Base-by-base conservation (phyloP, 35 echinoderm and acorn worm species). In the Holothuria glaberrima region DNA sequence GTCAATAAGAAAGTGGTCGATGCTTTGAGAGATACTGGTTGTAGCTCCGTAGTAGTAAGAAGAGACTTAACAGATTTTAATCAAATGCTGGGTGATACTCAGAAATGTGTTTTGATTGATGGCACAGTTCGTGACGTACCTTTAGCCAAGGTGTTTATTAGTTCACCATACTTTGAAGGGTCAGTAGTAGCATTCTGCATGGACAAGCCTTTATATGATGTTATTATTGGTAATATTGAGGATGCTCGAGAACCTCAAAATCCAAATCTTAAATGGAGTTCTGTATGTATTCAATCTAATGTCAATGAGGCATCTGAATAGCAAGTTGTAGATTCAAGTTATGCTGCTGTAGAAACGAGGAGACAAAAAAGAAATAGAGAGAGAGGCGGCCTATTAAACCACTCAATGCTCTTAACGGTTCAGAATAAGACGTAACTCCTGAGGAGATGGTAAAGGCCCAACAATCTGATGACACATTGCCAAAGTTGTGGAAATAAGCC, bases 111-210 rank as follows among this genome's bases (percentile, higher is more conserved):
- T 35, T 24, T 92, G 26, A 41, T 86, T 19, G 68, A 92, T 45
- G 66, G 90, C 20, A 74, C 90, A 70, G 80, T 86, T 14, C 35
- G 61, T 31, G 28, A 86, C 2, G 27, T 61, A 20, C 82, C 90
- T 17, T 27, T 87, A 32, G 90, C 68, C 20, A 33, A 58, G 25
- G 31, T 92, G 22, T 10, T 70, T 28, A 58, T 92, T n/a, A 68
- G 88, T 50, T 52, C 90, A 22, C 90, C 90, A 12, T 92, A 34
- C 31, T 92, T 56, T 58, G 31, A 22, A 75, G 90, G 90, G 28
- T 17, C 68, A 30, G 54, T 75, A 35, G 30, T 71, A 61, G 82
- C 64, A 5, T 20, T 92, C 24, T 86, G 80, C 35, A 92, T 92
- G 90, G 41, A 56, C 38, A 56, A 86, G 9, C 80, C 90, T 10